Evolutionary conservation across 2,797 vertebrate genomes (phyloP).

Genomic region (Gallinago nigripennis): DNA sequence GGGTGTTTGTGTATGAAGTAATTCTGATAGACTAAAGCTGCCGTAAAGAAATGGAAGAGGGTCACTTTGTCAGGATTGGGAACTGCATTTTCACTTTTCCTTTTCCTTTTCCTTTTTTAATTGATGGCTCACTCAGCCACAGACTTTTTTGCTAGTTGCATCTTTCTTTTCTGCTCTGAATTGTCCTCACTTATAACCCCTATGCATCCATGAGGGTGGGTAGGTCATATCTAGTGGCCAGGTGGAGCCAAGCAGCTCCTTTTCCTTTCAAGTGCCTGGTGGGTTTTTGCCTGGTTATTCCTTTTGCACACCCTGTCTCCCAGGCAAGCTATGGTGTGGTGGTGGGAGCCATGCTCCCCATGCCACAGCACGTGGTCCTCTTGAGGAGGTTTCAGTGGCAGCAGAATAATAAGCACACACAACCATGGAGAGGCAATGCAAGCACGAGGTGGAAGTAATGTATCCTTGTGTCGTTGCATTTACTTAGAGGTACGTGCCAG

Average conservation of each 20-base stretch:
- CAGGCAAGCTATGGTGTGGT: not conserved
- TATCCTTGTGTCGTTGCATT: not conserved
- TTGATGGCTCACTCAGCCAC: not conserved
- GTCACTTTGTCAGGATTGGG: not conserved
- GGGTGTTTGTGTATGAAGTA: not conserved
- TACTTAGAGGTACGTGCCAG: not conserved
- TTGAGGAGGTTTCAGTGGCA: not conserved
- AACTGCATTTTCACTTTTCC: not conserved
- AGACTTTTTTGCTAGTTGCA: not conserved
- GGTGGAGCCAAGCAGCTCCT: not conserved
- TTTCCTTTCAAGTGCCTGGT: not conserved
- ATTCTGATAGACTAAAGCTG: not conserved
- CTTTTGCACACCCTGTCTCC: not conserved
- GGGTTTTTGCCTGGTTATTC: not conserved
- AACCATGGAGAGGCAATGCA: not conserved
- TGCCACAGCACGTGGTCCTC: not conserved
- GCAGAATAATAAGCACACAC: not conserved
- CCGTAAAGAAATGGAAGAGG: not conserved
- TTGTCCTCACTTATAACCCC: not conserved
- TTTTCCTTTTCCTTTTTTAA: not conserved
- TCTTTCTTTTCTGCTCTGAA: not conserved
- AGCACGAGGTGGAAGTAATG: not conserved
- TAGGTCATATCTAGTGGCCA: not conserved
- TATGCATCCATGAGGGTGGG: not conserved
- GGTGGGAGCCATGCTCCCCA: not conserved